Conservation (phyloP, 2,888 invertebrate species). For the Gymnoscelis rufifasciata region DNA sequence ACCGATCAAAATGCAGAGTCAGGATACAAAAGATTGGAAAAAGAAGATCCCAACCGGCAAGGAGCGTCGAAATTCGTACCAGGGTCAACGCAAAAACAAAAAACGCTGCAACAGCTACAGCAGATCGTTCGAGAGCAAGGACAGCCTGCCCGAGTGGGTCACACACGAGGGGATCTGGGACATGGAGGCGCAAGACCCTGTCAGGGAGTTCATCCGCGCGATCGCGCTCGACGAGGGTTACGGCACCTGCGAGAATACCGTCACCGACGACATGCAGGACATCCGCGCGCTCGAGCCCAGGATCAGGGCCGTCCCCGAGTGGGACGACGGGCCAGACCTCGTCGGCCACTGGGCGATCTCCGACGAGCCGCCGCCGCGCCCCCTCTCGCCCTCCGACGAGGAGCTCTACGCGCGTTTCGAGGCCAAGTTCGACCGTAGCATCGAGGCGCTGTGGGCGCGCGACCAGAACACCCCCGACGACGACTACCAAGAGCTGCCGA, state of each 20-base stretch:
- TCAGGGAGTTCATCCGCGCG: slow-evolving; percentile 70
- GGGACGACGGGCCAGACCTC: slow-evolving; percentile 57
- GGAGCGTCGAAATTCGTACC: slow-evolving; percentile 35
- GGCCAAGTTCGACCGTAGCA: slow-evolving; percentile 83
- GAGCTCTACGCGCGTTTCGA: slow-evolving; percentile 80
- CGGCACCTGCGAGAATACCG: slow-evolving; percentile 73
- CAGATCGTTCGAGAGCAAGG: slow-evolving; percentile 66
- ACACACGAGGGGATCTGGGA: slow-evolving; percentile 75
- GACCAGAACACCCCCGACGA: slow-evolving; percentile 73
- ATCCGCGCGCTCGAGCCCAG: slow-evolving; percentile 37
- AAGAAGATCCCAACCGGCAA: slow-evolving; percentile 60
- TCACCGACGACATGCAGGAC: slow-evolving; percentile 55
- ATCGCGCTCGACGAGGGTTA: slow-evolving; percentile 73
- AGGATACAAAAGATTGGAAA: slow-evolving; percentile 62
- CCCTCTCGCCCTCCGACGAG: slow-evolving; percentile 62
- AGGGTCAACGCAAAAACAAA: slow-evolving; percentile 18
- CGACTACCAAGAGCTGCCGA: slow-evolving; percentile 80
- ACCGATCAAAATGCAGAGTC: slow-evolving; percentile 60
- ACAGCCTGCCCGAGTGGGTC: slow-evolving; percentile 74
- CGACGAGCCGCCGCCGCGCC: slow-evolving; percentile 51
- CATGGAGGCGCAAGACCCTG: slow-evolving; percentile 70
- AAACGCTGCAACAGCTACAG: slow-evolving; percentile 54
- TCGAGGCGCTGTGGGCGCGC: slow-evolving; percentile 83
- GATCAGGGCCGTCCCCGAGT: slow-evolving; percentile 54
- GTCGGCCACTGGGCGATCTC: slow-evolving; percentile 56